Base-by-base conservation (phyloP, 2,888 invertebrate genomes). In the Mesodorylaimus sp. region DNA sequence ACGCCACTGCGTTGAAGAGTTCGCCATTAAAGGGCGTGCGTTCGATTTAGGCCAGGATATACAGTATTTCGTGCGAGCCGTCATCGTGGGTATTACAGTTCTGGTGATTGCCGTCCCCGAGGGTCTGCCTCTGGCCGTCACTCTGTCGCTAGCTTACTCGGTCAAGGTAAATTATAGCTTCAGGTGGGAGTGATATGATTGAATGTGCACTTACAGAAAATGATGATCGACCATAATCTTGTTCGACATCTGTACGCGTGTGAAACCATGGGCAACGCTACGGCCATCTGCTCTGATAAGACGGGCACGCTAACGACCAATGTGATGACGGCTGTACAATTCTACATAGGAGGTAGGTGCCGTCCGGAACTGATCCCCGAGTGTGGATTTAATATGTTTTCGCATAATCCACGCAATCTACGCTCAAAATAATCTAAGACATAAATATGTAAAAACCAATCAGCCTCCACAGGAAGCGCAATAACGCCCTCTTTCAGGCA, bases 241-340 rank as follows among this genome's bases (percentile, higher is more conserved):
- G 73, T 74, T 43, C 64, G 73, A 45, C 73, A 74, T 59, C 61
- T 74, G 61, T 73, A 73, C 56, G 73, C 73, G 26, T 73, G 73
- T 57, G 73, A 73, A 56, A 73, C 73, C 1, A 73, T 73, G 73
- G 73, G 73, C 48, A 73, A 72, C 58, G 73, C 73, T n/a, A 73
- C 73, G 3, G 65, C 70, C 44, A 73, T 73, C 56, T 73, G 73
- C 58, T 74, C 73, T 2, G 73, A 73, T 59, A 73, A 73, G 58
- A 73, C 73, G 1, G 73, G 73, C 41, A 73, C 73, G 0, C 61
- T 73, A 21, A 73, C 73, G n/a, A 73, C 73, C 23, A 73, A 73
- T 60, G 61, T 72, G 53, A 74, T 74, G 73, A 72, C 73, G 2
- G 70, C 68, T 2, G 71, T 73, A 16, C 68, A 71, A 59, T 60